phyloP scores from a whole-genome alignment of 2,888 invertebrate genomes.

The Rhynchonema sp. region DNA sequence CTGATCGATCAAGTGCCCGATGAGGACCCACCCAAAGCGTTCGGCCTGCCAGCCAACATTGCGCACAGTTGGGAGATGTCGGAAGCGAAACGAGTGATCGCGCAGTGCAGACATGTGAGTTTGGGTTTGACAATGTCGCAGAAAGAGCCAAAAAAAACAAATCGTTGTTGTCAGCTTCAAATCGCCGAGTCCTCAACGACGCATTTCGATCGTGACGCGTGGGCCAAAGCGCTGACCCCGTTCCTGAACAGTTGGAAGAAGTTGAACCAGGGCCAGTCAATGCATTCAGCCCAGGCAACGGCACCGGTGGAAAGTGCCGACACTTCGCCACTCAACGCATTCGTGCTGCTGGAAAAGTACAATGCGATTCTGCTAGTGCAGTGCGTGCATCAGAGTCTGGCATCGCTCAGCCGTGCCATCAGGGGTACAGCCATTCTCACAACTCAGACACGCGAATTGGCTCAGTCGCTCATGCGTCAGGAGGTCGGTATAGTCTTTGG shows the following conservation, averaged over 20 bases:
- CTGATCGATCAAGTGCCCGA: constrained; percentile 51
- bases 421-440: constrained; percentile 40
- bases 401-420: constrained; percentile 42
- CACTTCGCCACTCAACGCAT: constrained; percentile 43
- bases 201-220: constrained; percentile 37
- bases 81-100: constrained; percentile 41
- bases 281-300: neutral
- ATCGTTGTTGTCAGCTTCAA: neutral
- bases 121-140: neutral
- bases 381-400: constrained; percentile 42
- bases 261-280: constrained; percentile 34
- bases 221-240: constrained; percentile 46
- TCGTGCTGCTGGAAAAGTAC: constrained; percentile 44
- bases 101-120: constrained; percentile 35
- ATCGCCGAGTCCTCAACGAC: constrained; percentile 22
- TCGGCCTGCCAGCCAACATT: constrained; percentile 69
- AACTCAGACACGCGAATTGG: constrained; percentile 33
- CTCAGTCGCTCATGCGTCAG: constrained; percentile 37
- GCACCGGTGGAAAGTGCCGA: no score
- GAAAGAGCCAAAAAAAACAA: neutral
- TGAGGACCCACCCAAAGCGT: constrained; percentile 50
- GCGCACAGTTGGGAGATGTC: constrained; percentile 60
- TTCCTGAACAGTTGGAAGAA: constrained; percentile 65
- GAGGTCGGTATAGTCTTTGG: constrained; percentile 31
- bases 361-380: constrained; percentile 43